These are phyloP conservation scores for Pipa parva DNA, from an alignment of 2,113 vertebrate genomes.

Conservation along the genomic window DNA sequence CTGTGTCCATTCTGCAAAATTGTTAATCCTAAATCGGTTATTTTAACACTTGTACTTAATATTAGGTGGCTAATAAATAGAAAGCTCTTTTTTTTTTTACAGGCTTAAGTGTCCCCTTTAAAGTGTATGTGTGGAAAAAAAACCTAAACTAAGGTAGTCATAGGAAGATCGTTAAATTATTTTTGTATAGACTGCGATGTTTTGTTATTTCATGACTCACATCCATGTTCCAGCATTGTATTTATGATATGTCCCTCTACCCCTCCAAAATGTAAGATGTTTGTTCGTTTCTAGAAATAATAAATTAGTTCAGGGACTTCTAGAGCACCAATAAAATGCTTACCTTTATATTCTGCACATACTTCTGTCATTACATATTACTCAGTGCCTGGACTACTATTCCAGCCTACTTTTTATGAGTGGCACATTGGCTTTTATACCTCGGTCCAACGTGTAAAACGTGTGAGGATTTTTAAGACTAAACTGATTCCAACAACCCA, in stretches of 20 bases:
- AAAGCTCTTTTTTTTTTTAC: too few species aligned
- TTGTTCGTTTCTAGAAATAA: not conserved
- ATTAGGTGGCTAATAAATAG: too few species aligned
- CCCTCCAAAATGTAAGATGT: too few species aligned
- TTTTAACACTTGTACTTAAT: too few species aligned
- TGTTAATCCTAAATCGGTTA: too few species aligned
- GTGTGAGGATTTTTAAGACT: not conserved
- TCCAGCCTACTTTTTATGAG: not conserved
- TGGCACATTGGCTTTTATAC: constrained; percentile 5
- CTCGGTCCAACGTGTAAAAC: constrained; percentile 9
- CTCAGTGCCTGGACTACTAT: not conserved
- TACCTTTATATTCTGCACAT: too few species aligned
- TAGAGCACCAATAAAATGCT: not conserved
- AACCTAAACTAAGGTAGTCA: too few species aligned
- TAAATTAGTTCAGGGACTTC: not conserved
- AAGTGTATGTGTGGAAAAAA: too few species aligned
- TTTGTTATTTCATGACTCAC: not conserved
- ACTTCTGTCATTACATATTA: not conserved
- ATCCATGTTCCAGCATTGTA: not conserved
- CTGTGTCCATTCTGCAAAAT: too few species aligned
- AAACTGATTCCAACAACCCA: not conserved
- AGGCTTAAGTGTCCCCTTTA: too few species aligned
- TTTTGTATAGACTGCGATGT: too few species aligned
- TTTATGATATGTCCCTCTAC: not conserved
- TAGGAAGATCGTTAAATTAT: too few species aligned